Conservation (phyloP, 2,888 invertebrate species). For the Eucera pruinosa region DNA sequence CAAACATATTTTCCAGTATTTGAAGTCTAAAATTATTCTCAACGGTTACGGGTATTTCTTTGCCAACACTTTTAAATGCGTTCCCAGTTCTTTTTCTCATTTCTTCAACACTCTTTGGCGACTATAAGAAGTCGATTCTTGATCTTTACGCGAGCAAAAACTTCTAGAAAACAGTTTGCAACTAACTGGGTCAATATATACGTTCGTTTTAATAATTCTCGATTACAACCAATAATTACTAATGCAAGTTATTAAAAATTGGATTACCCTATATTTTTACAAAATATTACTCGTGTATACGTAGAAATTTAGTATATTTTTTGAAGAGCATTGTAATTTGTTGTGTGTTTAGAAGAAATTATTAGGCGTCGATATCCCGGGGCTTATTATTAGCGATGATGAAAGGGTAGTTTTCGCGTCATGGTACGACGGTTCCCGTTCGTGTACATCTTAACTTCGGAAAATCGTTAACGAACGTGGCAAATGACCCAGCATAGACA, state of each 20-base stretch:
- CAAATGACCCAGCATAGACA: conserved; percentile 35
- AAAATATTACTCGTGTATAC: neutral
- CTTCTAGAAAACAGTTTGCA: neutral
- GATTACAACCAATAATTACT: neutral
- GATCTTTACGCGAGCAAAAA: neutral
- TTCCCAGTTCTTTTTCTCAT: neutral
- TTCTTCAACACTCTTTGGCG: neutral
- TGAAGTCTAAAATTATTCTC: neutral
- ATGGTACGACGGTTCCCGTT: conserved; percentile 12
- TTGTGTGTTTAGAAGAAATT: conserved; percentile 14
- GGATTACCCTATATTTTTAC: neutral
- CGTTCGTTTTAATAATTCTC: neutral
- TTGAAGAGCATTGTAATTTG: conserved; percentile 1
- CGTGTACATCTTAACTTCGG: conserved; percentile 31
- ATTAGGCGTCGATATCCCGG: conserved; percentile 22
- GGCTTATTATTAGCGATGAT: conserved; percentile 57
- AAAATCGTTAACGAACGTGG: conserved; percentile 53
- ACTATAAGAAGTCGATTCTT: neutral
- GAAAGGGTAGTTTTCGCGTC: conserved; percentile 58
- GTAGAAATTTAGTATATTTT: neutral
- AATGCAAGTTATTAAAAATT: neutral
- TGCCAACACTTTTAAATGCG: neutral
- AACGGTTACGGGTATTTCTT: neutral
- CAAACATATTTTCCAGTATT: neutral
- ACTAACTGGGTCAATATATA: conserved; percentile 1